Conservation (phyloP, 2,888 invertebrate species). For the Stenodema calcarata region DNA sequence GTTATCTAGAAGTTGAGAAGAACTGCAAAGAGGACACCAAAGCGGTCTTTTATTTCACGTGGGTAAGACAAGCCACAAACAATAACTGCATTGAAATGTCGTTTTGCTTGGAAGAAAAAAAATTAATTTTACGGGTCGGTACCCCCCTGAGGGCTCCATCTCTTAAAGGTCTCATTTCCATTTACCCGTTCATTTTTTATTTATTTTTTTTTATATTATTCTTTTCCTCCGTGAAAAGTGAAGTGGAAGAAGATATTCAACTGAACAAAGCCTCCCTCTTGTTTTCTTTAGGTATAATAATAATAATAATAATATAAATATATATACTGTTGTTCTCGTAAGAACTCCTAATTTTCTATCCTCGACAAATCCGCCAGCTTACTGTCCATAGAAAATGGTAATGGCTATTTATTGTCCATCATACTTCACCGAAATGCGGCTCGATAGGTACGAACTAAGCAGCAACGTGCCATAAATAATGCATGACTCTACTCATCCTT, state of each 20-base stretch:
- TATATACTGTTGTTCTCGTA: too few relatives aligned
- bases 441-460: too few relatives aligned
- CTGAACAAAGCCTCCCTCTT: neutral
- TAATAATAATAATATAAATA: too few relatives aligned
- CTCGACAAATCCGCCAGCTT: too few relatives aligned
- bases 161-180: neutral
- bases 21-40: neutral
- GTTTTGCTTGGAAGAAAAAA: neutral
- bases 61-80: neutral
- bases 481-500: neutral
- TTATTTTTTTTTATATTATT: too few relatives aligned
- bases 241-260: neutral
- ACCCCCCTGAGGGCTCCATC: neutral
- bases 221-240: neutral
- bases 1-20: neutral
- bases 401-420: too few relatives aligned
- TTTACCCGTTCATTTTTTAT: neutral
- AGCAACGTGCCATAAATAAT: neutral
- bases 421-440: too few relatives aligned
- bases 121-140: neutral
- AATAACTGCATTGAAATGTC: neutral
- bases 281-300: too few relatives aligned
- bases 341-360: neutral
- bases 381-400: too few relatives aligned
- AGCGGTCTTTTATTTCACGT: neutral